Conservation (phyloP, 2,113 vertebrate species). For the Chionis minor region DNA sequence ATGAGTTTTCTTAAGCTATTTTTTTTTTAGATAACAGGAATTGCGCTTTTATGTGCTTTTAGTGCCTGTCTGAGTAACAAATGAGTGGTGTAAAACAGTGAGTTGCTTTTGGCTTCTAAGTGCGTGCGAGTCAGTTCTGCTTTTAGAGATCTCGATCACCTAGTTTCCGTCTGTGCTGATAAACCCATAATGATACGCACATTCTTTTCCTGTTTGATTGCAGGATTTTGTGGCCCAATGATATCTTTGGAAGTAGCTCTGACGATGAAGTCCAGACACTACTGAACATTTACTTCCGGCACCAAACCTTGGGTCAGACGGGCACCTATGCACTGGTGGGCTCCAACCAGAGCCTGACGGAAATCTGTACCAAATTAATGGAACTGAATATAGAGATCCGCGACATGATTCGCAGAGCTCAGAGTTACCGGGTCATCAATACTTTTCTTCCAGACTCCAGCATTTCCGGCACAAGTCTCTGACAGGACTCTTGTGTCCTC, state of each 20-base stretch:
- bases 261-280: slow-evolving; percentile 94
- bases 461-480: slow-evolving; percentile 89
- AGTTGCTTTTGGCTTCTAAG: background rate
- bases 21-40: background rate
- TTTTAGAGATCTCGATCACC: background rate
- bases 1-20: background rate
- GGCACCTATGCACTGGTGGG: slow-evolving; percentile 95
- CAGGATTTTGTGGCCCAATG: slow-evolving; percentile 92
- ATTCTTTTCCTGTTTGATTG: slow-evolving; percentile 19
- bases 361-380: slow-evolving; percentile 90
- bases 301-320: slow-evolving; percentile 93
- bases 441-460: slow-evolving; percentile 92
- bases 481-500: slow-evolving; percentile 80
- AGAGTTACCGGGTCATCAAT: slow-evolving; percentile 87
- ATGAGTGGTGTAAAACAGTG: background rate
- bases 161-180: background rate
- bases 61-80: background rate
- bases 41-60: background rate
- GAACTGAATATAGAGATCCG: slow-evolving; percentile 93
- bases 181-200: background rate
- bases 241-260: slow-evolving; percentile 91
- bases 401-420: slow-evolving; percentile 89
- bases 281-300: slow-evolving; percentile 95
- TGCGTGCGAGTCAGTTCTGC: background rate
- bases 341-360: slow-evolving; percentile 91